Evolutionary conservation across 2,113 vertebrate genomes (phyloP).

Genomic region (Salvelinus fontinalis): DNA sequence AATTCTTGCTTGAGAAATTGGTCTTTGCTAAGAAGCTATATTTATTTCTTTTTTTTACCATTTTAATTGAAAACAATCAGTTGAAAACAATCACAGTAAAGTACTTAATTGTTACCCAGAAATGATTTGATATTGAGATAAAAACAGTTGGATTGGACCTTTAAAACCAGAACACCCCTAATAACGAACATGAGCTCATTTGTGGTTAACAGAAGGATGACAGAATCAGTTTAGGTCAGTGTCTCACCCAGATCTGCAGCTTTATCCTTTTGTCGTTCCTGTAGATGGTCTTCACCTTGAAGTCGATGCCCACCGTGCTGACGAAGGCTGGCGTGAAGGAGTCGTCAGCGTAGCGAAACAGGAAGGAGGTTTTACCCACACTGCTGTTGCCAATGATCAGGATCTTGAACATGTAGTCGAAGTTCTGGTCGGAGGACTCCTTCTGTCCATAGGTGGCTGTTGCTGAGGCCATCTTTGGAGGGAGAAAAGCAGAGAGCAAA

Average conservation of each 20-base stretch:
- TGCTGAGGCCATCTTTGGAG: constrained; percentile 89
- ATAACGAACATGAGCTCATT: no score
- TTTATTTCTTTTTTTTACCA: no score
- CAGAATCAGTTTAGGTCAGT: not conserved
- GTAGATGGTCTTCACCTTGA: constrained; percentile 91
- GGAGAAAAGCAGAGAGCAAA: not conserved
- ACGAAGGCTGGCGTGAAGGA: constrained; percentile 87
- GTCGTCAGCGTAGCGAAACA: constrained; percentile 88
- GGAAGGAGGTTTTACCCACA: constrained; percentile 87
- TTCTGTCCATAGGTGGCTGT: constrained; percentile 90
- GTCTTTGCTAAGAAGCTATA: no score
- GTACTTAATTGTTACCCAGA: no score
- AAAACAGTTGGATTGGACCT: no score
- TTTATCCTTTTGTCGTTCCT: constrained; percentile 88
- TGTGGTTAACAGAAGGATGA: no score
- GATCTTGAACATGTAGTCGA: constrained; percentile 91
- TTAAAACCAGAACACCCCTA: no score
- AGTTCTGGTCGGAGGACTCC: constrained; percentile 86
- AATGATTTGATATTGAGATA: no score
- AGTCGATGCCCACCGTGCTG: constrained; percentile 89
- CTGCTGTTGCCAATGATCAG: constrained; percentile 90
- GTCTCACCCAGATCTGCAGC: constrained; percentile 87
- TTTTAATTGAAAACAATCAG: no score
- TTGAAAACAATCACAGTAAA: no score
- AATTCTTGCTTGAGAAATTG: no score